Base-by-base conservation (phyloP, 2,113 vertebrate species). In the Cinclus mexicanus region DNA sequence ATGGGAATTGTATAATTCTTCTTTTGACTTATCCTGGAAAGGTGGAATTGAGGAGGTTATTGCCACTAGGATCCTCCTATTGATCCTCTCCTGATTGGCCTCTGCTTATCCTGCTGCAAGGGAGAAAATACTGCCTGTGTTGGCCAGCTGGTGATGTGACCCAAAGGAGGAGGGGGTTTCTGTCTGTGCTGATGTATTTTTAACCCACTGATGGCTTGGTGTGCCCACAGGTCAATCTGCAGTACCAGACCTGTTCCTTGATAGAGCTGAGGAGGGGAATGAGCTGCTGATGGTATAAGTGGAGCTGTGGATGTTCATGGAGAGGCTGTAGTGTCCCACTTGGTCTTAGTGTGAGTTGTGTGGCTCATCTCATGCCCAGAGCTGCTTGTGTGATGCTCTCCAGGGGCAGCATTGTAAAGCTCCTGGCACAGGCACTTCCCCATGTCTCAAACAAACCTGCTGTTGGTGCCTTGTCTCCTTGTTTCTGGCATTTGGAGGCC, bases 111-210 rank as follows among this genome's bases (percentile, higher is more conserved):
- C 50, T 67, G 31, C 49, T 1, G 2, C 33, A 63, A 77, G 25
- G 1, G 7, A 39, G 59, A 9, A 77, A 90, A 61, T 19, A 16
- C 41, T 60, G 69, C 35, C 74, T 47, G 17, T 76, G 37, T 31
- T 0, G 0, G 26, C 35, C 70, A 64, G 22, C 20, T 24, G 72
- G 47, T 29, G 89, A 59, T 0, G 3, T 75, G 47, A 42, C 56
- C 25, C 37, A 28, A 29, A 50, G 49, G 21, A 83, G 22, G 46
- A 47, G 47, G 42, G 20, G 5, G 2, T 13, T 39, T 69, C 52
- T 91, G 35, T 46, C 55, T 59, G 21, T 4, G 1, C 17, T 2
- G 7, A 7, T 50, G 28, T 28, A 22, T 83, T 83, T 77, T 77
- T 42, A 91, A 60, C 47, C 68, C 14, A 1, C 2, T 39, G 12